Percentiles rank a stretch among this genome's conserved stretches.
Evolutionary conservation across 1,140 invertebrate species (phyloP).

Genomic region (Penaeus vannamei): DNA sequence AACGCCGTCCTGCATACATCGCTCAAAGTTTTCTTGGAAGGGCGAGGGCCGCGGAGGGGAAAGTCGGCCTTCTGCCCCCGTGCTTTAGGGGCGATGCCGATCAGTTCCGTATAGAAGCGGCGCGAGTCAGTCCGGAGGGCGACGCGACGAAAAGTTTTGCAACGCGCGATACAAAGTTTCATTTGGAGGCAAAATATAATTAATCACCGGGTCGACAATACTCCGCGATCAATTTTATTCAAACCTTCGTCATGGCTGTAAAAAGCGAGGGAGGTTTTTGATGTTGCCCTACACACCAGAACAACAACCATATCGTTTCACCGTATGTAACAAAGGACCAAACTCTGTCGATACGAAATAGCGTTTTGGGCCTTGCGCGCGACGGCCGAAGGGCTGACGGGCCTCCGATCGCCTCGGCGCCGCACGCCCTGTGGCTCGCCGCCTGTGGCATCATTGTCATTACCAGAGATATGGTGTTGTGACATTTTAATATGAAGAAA

Average conservation of each 20-base stretch:
- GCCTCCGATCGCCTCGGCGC: too few relatives aligned
- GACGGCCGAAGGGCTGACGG: constrained; percentile 3
- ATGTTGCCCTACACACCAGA: constrained; percentile 62
- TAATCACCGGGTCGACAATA: constrained; percentile 63
- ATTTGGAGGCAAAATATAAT: constrained; percentile 66
- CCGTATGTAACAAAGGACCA: constrained; percentile 51
- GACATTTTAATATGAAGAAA: constrained; percentile 66
- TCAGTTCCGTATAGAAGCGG: not conserved
- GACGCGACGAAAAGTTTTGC: constrained; percentile 55
- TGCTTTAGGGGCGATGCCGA: not conserved
- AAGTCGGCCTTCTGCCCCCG: constrained; percentile 5
- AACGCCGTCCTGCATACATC: constrained; percentile 54
- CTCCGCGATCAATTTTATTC: constrained; percentile 65
- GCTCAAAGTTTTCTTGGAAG: constrained; percentile 45
- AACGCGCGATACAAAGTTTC: constrained; percentile 60
- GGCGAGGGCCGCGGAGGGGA: constrained; percentile 1
- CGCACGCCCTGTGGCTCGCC: not conserved
- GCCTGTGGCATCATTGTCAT: constrained; percentile 58
- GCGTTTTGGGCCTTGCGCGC: constrained; percentile 1
- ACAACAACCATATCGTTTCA: constrained; percentile 65
- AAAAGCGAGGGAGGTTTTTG: constrained; percentile 63
- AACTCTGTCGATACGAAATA: not conserved
- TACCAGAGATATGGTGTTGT: constrained; percentile 65
- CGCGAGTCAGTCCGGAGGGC: constrained; percentile 16
- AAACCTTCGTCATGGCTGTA: constrained; percentile 62